These are phyloP conservation scores for Cyanoramphus novaezelandiae DNA, from an alignment of 2,113 vertebrate species.

Conservation along the genomic window DNA sequence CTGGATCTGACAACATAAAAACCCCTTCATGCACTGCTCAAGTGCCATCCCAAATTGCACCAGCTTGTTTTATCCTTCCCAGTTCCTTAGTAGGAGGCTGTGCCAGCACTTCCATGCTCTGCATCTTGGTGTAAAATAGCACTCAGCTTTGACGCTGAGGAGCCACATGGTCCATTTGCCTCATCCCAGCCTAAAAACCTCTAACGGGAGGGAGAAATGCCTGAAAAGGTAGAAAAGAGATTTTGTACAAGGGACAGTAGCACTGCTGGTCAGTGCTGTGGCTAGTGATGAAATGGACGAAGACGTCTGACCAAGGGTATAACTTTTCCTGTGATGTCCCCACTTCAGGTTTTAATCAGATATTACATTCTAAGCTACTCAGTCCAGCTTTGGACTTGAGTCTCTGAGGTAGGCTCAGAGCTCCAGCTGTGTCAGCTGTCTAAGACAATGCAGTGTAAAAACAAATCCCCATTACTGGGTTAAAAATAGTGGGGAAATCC, in stretches of 20 bases:
- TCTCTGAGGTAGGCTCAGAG: background rate
- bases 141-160: background rate
- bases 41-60: background rate
- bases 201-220: background rate
- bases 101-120: background rate
- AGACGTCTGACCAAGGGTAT: background rate
- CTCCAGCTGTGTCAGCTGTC: background rate
- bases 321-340: background rate
- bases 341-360: background rate
- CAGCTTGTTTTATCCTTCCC: background rate
- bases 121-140: background rate
- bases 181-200: background rate
- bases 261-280: background rate
- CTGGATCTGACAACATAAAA: background rate
- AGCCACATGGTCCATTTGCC: background rate
- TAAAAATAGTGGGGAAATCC: constrained; percentile 55
- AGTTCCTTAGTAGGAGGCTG: background rate
- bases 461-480: background rate
- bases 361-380: background rate
- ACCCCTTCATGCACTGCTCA: background rate
- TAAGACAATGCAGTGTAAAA: background rate
- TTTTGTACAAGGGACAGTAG: background rate
- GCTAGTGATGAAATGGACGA: background rate
- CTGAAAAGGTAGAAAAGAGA: background rate
- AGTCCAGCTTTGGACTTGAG: background rate